Conservation (phyloP, 2,113 vertebrate genomes). For the Solenodon paradoxus region DNA sequence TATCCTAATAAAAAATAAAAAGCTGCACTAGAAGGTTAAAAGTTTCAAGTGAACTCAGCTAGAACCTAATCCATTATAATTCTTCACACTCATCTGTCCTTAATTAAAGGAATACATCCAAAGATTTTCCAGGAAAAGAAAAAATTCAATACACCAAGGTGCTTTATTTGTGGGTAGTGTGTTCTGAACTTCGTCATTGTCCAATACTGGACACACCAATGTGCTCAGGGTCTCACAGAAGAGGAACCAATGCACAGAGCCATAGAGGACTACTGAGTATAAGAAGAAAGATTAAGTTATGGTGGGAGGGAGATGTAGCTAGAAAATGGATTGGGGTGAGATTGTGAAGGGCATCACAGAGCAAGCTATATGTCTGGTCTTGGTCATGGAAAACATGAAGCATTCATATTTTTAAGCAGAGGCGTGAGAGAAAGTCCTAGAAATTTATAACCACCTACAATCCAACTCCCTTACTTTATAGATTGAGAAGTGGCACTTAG, state of each 20-base stretch:
- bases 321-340: background rate
- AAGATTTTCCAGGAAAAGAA: too few species aligned
- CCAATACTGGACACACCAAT: background rate
- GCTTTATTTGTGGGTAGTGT: background rate
- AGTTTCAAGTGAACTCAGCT: background rate
- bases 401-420: background rate
- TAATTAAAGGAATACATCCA: constrained; percentile 19
- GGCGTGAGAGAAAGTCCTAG: background rate
- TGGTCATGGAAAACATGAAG: background rate
- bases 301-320: background rate
- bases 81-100: background rate
- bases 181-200: background rate
- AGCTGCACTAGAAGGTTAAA: background rate
- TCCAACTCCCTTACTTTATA: background rate
- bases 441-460: background rate
- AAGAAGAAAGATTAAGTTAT: background rate
- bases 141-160: background rate
- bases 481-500: background rate
- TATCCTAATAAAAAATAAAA: background rate
- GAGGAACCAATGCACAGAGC: background rate
- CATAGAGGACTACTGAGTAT: background rate
- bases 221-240: background rate
- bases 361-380: background rate
- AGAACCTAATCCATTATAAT: background rate
- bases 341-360: background rate